Evolutionary conservation across 2,797 vertebrate genomes (phyloP).

Genomic region (Typhlichthys eigenmanni): DNA sequence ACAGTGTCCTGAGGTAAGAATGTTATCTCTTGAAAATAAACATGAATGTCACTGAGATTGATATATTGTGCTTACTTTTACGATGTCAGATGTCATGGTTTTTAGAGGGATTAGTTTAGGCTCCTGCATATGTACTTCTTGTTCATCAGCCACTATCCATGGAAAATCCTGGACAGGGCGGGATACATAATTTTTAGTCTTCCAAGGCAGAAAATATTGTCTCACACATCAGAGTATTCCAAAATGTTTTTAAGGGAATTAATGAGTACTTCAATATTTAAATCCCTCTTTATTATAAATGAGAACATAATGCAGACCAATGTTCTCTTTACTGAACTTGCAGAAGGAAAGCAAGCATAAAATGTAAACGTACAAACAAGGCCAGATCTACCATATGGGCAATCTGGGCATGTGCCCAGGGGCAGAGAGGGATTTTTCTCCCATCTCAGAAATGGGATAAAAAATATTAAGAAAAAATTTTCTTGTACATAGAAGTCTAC

Average conservation of each 20-base stretch:
- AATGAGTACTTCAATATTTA: too few species aligned
- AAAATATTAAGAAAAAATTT: too few species aligned
- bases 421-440: too few species aligned
- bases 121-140: conserved; percentile 95
- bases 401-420: too few species aligned
- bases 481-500: too few species aligned
- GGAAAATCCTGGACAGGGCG: conserved; percentile 86
- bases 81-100: conserved; percentile 95
- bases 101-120: conserved; percentile 93
- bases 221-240: too few species aligned
- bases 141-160: conserved; percentile 96
- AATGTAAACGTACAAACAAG: neutral
- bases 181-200: neutral
- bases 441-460: too few species aligned
- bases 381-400: neutral
- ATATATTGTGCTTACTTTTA: conserved; percentile 80
- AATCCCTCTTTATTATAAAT: too few species aligned
- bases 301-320: too few species aligned
- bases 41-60: neutral
- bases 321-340: neutral
- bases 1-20: too few species aligned
- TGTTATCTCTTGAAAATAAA: neutral
- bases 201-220: too few species aligned
- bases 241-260: too few species aligned
- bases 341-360: neutral